These are phyloP conservation scores for Felis catus DNA, from an alignment of 2,113 vertebrate species.

Conservation along the genomic window F.catus_Fca126_mat1.0 CM031419.1:63728001-63728500, in stretches of 20 bases:
- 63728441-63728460: background rate
- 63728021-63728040: background rate
- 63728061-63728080: background rate
- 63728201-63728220: background rate
- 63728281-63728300: background rate
- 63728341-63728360: background rate
- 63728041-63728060: constrained; percentile 16
- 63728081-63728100: background rate
- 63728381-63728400: background rate
- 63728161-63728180: background rate
- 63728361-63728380: background rate
- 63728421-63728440: background rate
- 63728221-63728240: background rate
- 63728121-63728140: background rate
- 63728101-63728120: background rate
- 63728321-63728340: background rate
- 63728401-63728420: background rate
- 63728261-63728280: background rate
- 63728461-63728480: background rate
- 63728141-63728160: background rate
- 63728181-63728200: background rate
- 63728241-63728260: background rate
- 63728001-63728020: background rate
- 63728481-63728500: background rate
- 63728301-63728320: background rate